Base-by-base conservation (phyloP, 2,113 vertebrate genomes). In the Eolophus roseicapilla region DNA sequence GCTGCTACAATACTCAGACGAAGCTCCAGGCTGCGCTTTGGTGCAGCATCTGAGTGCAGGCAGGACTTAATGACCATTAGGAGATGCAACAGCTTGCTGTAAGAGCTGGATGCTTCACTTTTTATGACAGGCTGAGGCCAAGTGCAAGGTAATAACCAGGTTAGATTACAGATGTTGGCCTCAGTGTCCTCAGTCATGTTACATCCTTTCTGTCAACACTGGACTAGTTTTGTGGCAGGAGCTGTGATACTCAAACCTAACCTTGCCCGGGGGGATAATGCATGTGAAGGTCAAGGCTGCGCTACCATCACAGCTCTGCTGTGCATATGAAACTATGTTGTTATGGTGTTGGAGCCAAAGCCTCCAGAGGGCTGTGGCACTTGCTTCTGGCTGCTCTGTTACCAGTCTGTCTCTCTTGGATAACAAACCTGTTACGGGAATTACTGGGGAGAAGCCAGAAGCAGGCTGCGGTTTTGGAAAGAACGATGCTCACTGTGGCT, bases 281-380 rank as follows among this genome's bases (percentile, higher is more conserved):
- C 1, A 0, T 4, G 25, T n/a, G 63, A 41, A 4, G 4, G 1
- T 52, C 29, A 28, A 24, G 43, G 55, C 10, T 29, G 27, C 52
- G 50, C 80, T 46, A 15, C 2, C 0, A 7, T 37, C 10, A 3
- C 63, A 7, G 57, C 24, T 74, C 57, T 63, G 67, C 53, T 1
- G 0, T 2, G 1, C 24, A 1, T 11, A 6, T 49, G 43, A 25
- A 62, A 5, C 63, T 13, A 1, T 4, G 1, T 44, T 23, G 31
- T 43, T 59, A 15, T 11, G 62, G 7, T 81, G 85, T 39, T 23
- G 60, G 47, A 88, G 57, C 37, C 49, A 50, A n/a, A 68, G 37
- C 64, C 49, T 78, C 31, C 55, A 47, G 46, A 3, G 4, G 28
- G 73, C 74, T 71, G 46, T 20, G 44, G 52, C 11, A 0, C 37